Evolutionary conservation across 2,888 invertebrate species (phyloP), one percentile per base, ranked within the genome.

Genomic region (Apomyelois bistriatella): DNA sequence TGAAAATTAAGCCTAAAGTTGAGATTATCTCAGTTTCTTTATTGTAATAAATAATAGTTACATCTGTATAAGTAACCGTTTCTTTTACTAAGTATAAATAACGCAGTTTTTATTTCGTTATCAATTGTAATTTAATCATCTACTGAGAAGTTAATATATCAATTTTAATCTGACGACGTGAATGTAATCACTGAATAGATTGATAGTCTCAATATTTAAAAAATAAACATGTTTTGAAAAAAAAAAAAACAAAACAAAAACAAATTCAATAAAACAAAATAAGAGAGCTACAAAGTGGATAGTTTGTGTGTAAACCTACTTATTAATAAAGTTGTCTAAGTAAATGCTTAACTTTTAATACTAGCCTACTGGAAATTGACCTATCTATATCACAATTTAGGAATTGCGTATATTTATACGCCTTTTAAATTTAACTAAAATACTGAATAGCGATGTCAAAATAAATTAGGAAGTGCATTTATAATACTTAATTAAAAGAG

Each of bases 381-480:
- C 79, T 76, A 54, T 72, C 74, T 79, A 78, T 87, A 89, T 89
- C 88, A 89, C 88, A 89, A 82, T 80, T 80, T 85, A 88, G 89
- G 89, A 89, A 88, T 86, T 70, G 79, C 87, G 85, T 64, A 76
- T 16, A 40, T 4, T 59, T 63, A 68, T 66, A 75, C 85, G 84
- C 79, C 52, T 52, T n/a, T n/a, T 51, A 42, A 35, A 43, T 13
- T 37, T 54, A 53, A 41, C 46, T 58, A 59, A 65, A 76, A 82
- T 82, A 84, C 79, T 81, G 79, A 70, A 67, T 55, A 65, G 70
- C 60, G 71, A 75, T 76, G 75, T 72, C 72, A 47, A 17, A 60
- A 57, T 61, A 65, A 63, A 60, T 53, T 54, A 61, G 53, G 60
- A 43, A 7, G 54, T 56, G 53, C 48, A 48, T 48, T 48, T 51